Base-by-base conservation (phyloP, 92 coral and sea anemone species). In the Zoanthus gigantus region DNA sequence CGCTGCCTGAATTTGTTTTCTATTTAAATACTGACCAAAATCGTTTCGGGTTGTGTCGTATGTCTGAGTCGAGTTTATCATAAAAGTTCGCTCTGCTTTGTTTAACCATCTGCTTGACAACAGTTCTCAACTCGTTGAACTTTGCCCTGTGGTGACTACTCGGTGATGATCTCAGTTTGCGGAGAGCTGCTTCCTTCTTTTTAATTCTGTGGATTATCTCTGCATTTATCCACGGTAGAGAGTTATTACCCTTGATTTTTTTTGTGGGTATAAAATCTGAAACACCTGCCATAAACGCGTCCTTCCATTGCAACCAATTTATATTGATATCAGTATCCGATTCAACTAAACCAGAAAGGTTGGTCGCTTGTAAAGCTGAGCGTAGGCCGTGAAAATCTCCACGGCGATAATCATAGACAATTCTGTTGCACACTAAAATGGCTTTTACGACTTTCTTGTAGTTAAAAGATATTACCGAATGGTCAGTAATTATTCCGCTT, bases 251-350 rank as follows among this genome's bases (percentile, higher is more conserved):
- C 32, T 87, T 87, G 71, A 76, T 87, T 86, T 83, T 87, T 72
- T 91, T 91, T 65, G 89, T 83, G 56, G 94, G 87, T 52, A 91
- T 91, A 82, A 87, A 88, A 45, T 76, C 82, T 53, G 53, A 77
- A 16, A 88, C 89, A 67, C 76, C 89, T 68, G 87, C 76, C 75
- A 86, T 81, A 76, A 90, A 90, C 3, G 71, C 71, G 31, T 65
- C 71, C 9, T 65, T 65, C 71, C 71, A n/a, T 15, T 65, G 71
- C 71, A 65, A 31, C 71, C 71, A 65, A 23, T 65, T 65, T 4
- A 65, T 65, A 15, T 15, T 65, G 32, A n/a, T 60, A n/a, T 60
- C 71, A 65, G 29, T 65, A 9, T 15, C 17, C 71, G 34, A 65
- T 65, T 65, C 31, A 65, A 65, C 71, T 17, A 65, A 17, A 2